Conservation (phyloP, 2,113 vertebrate species). For the Hydropotes inermis region DNA sequence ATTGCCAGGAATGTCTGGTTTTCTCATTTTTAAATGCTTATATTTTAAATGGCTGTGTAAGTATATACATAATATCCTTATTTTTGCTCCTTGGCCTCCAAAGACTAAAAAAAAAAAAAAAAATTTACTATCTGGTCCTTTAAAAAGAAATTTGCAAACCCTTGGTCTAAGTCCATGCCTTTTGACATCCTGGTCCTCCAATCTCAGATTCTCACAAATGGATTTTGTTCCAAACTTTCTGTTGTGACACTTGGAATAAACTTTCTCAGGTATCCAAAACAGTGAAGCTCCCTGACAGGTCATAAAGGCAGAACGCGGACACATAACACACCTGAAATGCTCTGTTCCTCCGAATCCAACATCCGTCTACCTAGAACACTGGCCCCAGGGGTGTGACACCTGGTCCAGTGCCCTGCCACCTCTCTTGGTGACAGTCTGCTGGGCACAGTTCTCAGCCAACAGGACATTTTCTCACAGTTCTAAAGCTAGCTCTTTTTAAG, state of each 20-base stretch:
- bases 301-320: not conserved
- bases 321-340: not conserved
- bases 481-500: not conserved
- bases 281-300: not conserved
- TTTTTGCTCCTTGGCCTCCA: not conserved
- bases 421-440: not conserved
- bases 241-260: not conserved
- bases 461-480: not conserved
- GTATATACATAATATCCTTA: not conserved
- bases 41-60: not conserved
- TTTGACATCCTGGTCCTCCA: not conserved
- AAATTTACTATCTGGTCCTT: not conserved
- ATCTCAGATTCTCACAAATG: not conserved
- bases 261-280: not conserved
- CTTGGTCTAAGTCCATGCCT: not conserved
- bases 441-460: not conserved
- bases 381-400: not conserved
- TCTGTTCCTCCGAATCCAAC: not conserved
- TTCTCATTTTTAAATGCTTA: not conserved
- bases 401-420: not conserved
- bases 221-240: not conserved
- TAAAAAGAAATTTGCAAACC: not conserved
- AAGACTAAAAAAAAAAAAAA: not conserved
- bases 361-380: not conserved
- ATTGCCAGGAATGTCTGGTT: too few species aligned